phyloP scores from a whole-genome alignment of 1,140 invertebrate species.

The Proales similis region DNA sequence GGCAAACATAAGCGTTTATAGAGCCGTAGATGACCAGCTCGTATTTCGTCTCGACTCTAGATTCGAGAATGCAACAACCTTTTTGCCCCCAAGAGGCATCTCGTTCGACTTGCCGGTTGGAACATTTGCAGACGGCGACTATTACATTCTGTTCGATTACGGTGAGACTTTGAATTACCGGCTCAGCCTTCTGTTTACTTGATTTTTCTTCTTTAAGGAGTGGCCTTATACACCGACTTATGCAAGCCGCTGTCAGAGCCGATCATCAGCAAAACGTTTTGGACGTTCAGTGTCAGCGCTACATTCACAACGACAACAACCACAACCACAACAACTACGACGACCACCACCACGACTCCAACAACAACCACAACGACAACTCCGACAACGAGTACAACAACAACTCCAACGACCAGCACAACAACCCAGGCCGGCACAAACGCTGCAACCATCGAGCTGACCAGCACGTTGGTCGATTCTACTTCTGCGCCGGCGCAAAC shows the following conservation, averaged over 20 bases:
- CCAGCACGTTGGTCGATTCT: background rate
- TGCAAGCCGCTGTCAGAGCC: conserved; percentile 18
- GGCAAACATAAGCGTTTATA: background rate
- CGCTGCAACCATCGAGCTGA: background rate
- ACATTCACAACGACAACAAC: background rate
- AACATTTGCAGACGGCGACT: background rate
- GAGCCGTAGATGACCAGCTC: background rate
- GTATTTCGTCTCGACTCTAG: conserved; percentile 6
- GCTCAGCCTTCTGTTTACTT: background rate
- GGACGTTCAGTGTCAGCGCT: background rate
- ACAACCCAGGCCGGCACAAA: background rate
- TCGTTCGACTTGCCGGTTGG: background rate
- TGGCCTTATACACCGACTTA: background rate
- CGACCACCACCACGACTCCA: background rate
- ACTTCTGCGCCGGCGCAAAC: too few species aligned
- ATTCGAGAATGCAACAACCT: conserved; percentile 3
- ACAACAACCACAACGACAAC: background rate
- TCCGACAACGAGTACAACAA: background rate
- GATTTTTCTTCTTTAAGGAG: background rate
- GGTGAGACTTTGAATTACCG: background rate
- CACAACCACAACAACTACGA: background rate
- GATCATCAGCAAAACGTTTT: background rate
- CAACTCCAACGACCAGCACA: background rate
- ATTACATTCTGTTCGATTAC: conserved; percentile 25
- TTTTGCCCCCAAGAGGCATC: conserved; percentile 4